Evolutionary conservation across 2,797 vertebrate genomes (phyloP).

Genomic region (Cossypha niveicapilla): DNA sequence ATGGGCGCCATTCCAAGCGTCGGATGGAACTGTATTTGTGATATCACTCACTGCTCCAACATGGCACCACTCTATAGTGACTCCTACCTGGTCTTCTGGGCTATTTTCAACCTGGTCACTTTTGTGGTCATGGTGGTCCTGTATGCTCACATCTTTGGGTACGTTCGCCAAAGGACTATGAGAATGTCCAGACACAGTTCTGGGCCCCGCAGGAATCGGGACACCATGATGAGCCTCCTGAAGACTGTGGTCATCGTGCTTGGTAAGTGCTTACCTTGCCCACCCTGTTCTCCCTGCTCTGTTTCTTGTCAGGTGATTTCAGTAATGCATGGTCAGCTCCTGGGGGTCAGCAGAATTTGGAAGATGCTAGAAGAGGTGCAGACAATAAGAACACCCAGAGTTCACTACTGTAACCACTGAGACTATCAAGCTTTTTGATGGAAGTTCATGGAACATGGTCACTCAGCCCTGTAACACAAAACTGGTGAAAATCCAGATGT

Average conservation of each 20-base stretch:
- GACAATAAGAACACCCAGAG: neutral
- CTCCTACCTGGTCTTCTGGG: conserved; percentile 98
- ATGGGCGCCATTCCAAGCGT: conserved; percentile 98
- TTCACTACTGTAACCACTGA: neutral
- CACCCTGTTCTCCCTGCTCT: neutral
- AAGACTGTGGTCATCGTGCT: conserved; percentile 97
- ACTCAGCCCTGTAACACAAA: neutral
- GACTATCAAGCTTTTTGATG: neutral
- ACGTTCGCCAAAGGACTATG: conserved; percentile 98
- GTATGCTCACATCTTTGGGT: conserved; percentile 98
- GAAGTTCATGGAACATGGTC: neutral
- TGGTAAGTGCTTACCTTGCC: conserved; percentile 79
- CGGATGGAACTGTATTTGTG: conserved; percentile 99
- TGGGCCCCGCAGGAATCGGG: conserved; percentile 91
- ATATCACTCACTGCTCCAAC: conserved; percentile 88
- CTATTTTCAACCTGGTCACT: conserved; percentile 96
- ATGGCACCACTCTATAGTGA: conserved; percentile 99
- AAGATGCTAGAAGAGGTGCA: neutral
- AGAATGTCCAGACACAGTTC: conserved; percentile 98
- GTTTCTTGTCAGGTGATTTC: neutral
- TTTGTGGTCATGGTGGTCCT: conserved; percentile 98
- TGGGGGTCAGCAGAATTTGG: neutral
- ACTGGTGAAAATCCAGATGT: neutral
- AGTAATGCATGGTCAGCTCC: neutral
- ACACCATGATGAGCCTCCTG: conserved; percentile 99